phyloP scores from a whole-genome alignment of 2,113 vertebrate species.

The Syngnathus typhle region DNA sequence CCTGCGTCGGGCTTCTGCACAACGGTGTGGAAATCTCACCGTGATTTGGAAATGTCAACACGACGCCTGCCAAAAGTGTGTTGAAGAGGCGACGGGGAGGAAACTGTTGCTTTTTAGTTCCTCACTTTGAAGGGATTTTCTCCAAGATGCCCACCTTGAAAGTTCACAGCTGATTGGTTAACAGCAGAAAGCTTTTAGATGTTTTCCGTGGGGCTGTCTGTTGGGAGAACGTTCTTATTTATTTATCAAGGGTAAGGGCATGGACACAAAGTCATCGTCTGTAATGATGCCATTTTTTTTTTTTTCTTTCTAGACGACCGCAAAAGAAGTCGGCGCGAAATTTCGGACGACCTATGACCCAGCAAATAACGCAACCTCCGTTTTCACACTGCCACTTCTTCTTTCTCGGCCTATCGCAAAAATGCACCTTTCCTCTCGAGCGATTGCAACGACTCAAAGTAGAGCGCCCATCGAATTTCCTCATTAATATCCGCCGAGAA shows the following conservation, averaged over 20 bases:
- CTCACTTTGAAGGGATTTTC: conserved; percentile 32
- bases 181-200: conserved; percentile 57
- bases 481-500: not conserved
- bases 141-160: conserved; percentile 35
- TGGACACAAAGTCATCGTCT: not conserved
- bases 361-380: not conserved
- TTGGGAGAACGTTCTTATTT: conserved; percentile 15
- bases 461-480: not conserved
- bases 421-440: not conserved
- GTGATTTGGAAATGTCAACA: conserved; percentile 47
- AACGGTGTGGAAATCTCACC: not conserved
- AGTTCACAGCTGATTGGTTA: conserved; percentile 58
- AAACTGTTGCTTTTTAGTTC: conserved; percentile 35
- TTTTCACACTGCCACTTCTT: not conserved
- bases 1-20: not conserved
- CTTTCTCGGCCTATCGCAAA: not conserved
- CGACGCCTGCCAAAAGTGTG: conserved; percentile 25
- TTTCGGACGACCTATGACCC: not conserved
- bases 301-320: not conserved
- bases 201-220: conserved; percentile 29
- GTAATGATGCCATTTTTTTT: not conserved
- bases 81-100: not conserved
- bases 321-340: no score
- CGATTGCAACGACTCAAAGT: not conserved
- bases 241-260: not conserved